Percentiles rank a stretch among this genome's conserved stretches.
phyloP scores from a whole-genome alignment of 2,113 vertebrate species.

The Alaudala cheleensis region DNA sequence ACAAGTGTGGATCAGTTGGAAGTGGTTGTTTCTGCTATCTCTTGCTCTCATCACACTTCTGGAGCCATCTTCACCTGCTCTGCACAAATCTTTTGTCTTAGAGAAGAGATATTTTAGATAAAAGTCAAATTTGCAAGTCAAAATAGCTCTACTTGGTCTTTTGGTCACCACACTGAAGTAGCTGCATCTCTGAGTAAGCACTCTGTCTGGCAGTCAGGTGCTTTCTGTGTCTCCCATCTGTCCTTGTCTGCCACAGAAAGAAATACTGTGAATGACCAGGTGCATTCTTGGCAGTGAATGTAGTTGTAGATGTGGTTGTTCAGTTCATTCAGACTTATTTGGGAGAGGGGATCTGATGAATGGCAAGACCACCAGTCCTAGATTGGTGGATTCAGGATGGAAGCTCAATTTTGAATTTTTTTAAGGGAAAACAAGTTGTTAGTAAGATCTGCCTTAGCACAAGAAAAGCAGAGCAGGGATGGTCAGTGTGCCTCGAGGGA shows the following conservation, averaged over 20 bases:
- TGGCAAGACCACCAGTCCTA: background rate
- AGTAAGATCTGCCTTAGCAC: background rate
- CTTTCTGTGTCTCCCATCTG: background rate
- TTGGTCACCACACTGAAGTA: background rate
- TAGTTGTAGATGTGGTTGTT: background rate
- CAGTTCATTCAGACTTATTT: background rate
- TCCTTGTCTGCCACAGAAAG: background rate
- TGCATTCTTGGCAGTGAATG: background rate
- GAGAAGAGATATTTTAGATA: background rate
- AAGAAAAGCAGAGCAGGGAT: background rate
- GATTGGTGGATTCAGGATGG: conserved; percentile 41
- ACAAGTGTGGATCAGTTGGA: background rate
- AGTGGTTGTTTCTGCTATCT: background rate
- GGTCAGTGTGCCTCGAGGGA: background rate
- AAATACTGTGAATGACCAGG: background rate
- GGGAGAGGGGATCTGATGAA: background rate
- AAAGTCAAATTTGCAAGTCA: background rate
- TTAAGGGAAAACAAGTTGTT: background rate
- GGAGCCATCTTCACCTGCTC: background rate
- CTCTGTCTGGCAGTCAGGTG: background rate
- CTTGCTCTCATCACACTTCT: background rate
- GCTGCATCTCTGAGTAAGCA: background rate
- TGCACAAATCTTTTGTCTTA: background rate
- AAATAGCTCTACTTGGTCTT: background rate
- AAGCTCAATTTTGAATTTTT: background rate